These are phyloP conservation scores for Brachionus plicatilis DNA, from an alignment of 1,140 invertebrate genomes.

Conservation along the genomic window DNA sequence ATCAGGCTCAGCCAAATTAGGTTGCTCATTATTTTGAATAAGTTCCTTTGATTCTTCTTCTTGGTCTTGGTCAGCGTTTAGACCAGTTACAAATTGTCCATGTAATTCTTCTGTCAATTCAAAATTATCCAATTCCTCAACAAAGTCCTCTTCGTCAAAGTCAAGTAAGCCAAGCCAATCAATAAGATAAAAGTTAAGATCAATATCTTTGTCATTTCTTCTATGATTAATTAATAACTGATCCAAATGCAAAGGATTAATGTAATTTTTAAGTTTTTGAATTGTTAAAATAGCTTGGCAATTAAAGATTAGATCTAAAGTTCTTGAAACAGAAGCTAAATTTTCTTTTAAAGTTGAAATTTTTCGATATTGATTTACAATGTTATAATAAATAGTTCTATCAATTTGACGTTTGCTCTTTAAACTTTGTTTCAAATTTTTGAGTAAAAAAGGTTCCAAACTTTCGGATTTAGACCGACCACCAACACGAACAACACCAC, in stretches of 20 bases:
- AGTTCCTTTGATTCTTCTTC: not conserved
- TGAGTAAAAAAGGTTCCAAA: not conserved
- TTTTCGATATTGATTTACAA: not conserved
- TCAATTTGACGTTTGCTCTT: not conserved
- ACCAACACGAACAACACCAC: slow-evolving; percentile 14
- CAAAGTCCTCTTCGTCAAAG: not conserved
- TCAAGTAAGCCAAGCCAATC: not conserved
- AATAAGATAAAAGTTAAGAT: not conserved
- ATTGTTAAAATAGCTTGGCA: not conserved
- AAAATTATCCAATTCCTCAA: not conserved
- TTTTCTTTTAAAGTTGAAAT: not conserved
- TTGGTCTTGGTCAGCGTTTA: not conserved
- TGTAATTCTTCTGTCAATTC: not conserved
- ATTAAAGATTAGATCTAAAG: not conserved
- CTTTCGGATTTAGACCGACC: not conserved
- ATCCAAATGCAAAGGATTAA: not conserved
- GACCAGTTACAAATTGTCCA: not conserved
- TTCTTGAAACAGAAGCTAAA: not conserved
- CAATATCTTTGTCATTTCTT: not conserved
- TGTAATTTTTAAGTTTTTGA: not conserved
- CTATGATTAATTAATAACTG: not conserved
- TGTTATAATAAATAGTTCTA: not conserved
- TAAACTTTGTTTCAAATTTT: not conserved
- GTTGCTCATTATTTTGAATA: not conserved
- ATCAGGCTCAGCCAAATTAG: not conserved